Evolutionary conservation across 1,140 invertebrate genomes (phyloP).

Genomic region (Asbolus verrucosus): DNA sequence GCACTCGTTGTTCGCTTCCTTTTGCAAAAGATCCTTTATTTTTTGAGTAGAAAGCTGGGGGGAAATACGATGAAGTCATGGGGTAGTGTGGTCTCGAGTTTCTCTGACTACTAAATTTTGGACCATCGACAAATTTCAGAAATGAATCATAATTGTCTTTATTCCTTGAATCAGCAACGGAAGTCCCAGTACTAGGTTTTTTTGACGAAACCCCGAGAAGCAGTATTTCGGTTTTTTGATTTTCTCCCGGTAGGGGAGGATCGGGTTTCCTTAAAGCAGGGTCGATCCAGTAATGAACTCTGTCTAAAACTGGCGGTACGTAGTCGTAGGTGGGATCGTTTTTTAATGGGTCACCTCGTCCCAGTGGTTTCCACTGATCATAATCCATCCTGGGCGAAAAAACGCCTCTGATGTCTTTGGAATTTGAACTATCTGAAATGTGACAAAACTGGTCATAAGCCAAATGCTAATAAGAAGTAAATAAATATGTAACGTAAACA

Average conservation of each 20-base stretch:
- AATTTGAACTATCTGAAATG: conserved; percentile 45
- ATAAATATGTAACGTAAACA: conserved; percentile 38
- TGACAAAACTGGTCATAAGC: not conserved
- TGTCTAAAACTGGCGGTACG: conserved; percentile 79
- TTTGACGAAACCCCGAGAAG: conserved; percentile 76
- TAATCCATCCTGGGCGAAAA: conserved; percentile 80
- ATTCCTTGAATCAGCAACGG: conserved; percentile 60
- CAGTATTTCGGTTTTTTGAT: conserved; percentile 74
- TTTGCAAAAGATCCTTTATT: conserved; percentile 64
- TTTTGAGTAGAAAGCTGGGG: conserved; percentile 60
- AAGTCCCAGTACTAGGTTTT: conserved; percentile 69
- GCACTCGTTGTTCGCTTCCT: conserved; percentile 66
- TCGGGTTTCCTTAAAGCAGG: conserved; percentile 65
- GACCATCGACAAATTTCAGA: conserved; percentile 68
- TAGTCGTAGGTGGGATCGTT: conserved; percentile 87
- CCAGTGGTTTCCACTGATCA: conserved; percentile 81
- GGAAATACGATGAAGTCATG: conserved; percentile 56
- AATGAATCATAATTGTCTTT: conserved; percentile 66
- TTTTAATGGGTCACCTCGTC: conserved; percentile 80
- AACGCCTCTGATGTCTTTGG: conserved; percentile 63
- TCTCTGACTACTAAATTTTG: conserved; percentile 64
- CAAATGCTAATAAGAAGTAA: conserved; percentile 10
- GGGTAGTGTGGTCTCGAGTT: conserved; percentile 56
- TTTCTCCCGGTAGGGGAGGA: conserved; percentile 54
- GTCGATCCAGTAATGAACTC: conserved; percentile 82